Percentiles rank a stretch among this genome's conserved stretches.
Conservation (phyloP, 2,113 vertebrate genomes). For the Heptranchias perlo region DNA sequence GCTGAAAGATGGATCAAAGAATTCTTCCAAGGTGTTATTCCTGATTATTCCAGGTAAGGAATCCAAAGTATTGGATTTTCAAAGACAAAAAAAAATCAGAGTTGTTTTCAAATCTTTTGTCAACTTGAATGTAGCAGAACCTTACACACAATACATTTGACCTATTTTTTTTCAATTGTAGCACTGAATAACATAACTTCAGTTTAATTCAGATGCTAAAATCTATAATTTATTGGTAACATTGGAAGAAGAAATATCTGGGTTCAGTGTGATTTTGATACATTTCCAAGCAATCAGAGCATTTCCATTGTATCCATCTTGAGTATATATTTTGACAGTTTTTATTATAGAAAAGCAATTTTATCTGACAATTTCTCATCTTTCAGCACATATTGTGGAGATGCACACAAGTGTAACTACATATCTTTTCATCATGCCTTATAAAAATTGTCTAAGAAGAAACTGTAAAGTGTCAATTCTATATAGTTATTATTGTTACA, state of each 20-base stretch:
- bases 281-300: neutral
- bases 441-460: neutral
- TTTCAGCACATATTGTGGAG: neutral
- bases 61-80: neutral
- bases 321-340: neutral
- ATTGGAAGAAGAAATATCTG: neutral
- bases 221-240: neutral
- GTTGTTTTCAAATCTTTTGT: neutral
- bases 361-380: neutral
- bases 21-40: constrained; percentile 57
- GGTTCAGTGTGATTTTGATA: neutral
- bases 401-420: neutral
- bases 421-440: neutral
- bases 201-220: neutral
- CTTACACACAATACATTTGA: neutral
- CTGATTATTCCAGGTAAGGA: constrained; percentile 64
- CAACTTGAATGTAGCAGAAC: neutral
- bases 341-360: neutral
- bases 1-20: constrained; percentile 48
- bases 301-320: neutral
- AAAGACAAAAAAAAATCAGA: neutral
- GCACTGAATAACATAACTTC: neutral
- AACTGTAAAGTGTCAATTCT: neutral
- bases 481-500: neutral
- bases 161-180: neutral